Base-by-base conservation (phyloP, 2,113 vertebrate species). In the Xiphorhynchus elegans region DNA sequence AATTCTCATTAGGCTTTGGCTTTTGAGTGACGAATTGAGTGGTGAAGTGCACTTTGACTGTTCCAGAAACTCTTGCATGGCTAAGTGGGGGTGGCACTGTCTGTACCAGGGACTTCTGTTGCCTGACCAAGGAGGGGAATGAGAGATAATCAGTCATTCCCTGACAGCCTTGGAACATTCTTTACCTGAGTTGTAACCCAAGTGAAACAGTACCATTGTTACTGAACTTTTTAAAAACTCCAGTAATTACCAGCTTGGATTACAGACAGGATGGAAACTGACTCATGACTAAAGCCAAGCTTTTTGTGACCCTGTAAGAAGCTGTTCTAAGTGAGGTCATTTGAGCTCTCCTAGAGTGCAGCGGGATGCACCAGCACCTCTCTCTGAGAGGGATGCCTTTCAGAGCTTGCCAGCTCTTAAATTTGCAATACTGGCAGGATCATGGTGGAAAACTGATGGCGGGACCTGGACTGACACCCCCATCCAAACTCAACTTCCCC, bases 381-480 rank as follows among this genome's bases (percentile, higher is more conserved):
- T 69, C 7, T 69, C n/a, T 55, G 15, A 35, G 25, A 75, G 20
- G 29, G 55, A 62, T 31, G 25, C 21, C 11, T 42, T n/a, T 75
- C 35, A 84, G 29, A 76, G 14, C 40, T 84, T 39, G 40, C 62
- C 62, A 42, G 29, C 28, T 42, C 39, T 64, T 39, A 42, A 63
- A 64, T 42, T 17, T 33, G 20, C 31, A 15, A 13, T 19, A 19
- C 25, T 26, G 35, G 40, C 35, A 42, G n/a, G 21, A 76, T 16
- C 0, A 0, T 17, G 39, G 39, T 39, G 35, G 56, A 69, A 62
- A 84, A 63, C 20, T 47, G 24, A 55, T 0, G 1, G 17, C 55
- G 29, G 17, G 47, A 76, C n/a, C 40, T 12, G 17, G 28, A 23
- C 29, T 62, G 78, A 68, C n/a, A 24, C 13, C 11, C 28, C 10